A percentile compares a stretch with the other conserved stretches of the same genome.
Conservation (phyloP, 2,113 vertebrate genomes). For the Cyrtonyx montezumae region DNA sequence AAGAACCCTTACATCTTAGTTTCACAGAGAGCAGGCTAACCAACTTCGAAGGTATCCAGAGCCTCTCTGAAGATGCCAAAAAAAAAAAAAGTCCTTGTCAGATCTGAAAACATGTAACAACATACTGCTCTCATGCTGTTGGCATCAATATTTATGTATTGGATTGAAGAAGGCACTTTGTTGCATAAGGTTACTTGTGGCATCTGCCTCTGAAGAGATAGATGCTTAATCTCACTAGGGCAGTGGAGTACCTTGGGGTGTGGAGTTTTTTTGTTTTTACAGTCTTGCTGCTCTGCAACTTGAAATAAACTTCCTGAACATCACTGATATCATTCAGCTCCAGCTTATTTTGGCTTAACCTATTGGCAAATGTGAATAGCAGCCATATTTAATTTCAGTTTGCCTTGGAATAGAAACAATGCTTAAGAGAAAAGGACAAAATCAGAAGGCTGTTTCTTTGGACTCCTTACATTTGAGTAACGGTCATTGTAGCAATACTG, state of each 20-base stretch:
- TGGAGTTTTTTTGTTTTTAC: background rate
- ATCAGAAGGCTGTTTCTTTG: background rate
- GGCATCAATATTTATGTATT: background rate
- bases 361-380: background rate
- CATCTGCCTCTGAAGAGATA: background rate
- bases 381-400: conserved; percentile 30
- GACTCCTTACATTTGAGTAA: background rate
- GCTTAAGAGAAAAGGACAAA: background rate
- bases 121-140: background rate
- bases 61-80: background rate
- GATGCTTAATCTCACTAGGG: background rate
- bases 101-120: background rate
- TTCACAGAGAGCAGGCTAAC: background rate
- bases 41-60: conserved; percentile 2
- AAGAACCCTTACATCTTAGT: background rate
- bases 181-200: background rate
- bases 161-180: background rate
- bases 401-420: conserved; percentile 25
- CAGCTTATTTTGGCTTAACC: background rate
- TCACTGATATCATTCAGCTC: background rate
- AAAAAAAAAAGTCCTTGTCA: background rate
- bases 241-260: background rate
- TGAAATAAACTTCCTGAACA: background rate
- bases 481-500: background rate
- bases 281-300: background rate